phyloP scores from a whole-genome alignment of 2,888 invertebrate genomes.

The Sarcophaga carnaria region DNA sequence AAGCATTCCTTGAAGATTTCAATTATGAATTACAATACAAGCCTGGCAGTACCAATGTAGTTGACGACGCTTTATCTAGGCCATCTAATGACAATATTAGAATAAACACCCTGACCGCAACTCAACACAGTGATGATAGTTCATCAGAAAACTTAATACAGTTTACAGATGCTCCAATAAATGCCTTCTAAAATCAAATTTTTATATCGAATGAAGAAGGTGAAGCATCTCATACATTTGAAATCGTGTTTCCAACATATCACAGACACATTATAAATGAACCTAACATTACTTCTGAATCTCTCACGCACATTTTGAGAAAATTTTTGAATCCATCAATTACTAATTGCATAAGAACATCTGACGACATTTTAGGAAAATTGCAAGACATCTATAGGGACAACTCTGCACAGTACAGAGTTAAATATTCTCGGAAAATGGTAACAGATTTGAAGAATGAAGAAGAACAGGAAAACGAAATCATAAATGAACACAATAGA shows the following conservation, averaged over 20 bases:
- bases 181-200: slow-evolving; percentile 67
- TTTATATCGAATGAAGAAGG: slow-evolving; percentile 8
- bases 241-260: slow-evolving; percentile 47
- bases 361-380: slow-evolving; percentile 49
- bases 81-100: slow-evolving; percentile 17
- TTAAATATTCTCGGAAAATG: not conserved
- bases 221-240: slow-evolving; percentile 17
- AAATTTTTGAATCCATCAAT: too few relatives aligned
- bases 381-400: slow-evolving; percentile 38
- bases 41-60: slow-evolving; percentile 31
- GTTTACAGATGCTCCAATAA: slow-evolving; percentile 57
- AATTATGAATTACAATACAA: slow-evolving; percentile 47
- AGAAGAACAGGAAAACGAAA: too few relatives aligned
- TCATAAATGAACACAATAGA: too few relatives aligned
- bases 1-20: slow-evolving; percentile 20
- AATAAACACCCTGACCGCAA: slow-evolving; percentile 49
- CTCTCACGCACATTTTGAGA: not conserved
- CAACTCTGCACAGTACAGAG: slow-evolving; percentile 34
- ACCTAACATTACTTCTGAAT: not conserved
- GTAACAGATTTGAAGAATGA: not conserved
- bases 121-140: slow-evolving; percentile 63
- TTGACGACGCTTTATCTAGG: too few relatives aligned
- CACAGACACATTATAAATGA: slow-evolving; percentile 27
- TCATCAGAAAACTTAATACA: slow-evolving; percentile 62
- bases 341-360: slow-evolving; percentile 49